These are phyloP conservation scores for Capreolus pygargus DNA, from an alignment of 2,113 vertebrate genomes.

Conservation along the genomic window DNA sequence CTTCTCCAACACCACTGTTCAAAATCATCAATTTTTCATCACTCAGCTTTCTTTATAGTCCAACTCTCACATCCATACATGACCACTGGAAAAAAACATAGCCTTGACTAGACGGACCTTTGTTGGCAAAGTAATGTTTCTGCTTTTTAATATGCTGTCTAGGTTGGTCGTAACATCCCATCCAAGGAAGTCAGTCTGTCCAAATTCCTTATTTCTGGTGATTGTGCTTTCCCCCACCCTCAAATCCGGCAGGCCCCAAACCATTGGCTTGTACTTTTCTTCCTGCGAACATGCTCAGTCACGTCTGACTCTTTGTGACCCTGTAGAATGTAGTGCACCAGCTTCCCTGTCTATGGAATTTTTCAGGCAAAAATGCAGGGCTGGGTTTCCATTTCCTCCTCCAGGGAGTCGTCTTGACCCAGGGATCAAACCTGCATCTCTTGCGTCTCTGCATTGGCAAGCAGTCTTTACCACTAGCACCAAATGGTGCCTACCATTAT, in stretches of 20 bases:
- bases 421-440: not conserved
- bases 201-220: not conserved
- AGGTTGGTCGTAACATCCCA: not conserved
- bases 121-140: not conserved
- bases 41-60: not conserved
- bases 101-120: not conserved
- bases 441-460: rapidly evolving
- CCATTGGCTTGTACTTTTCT: not conserved
- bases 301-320: not conserved
- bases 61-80: not conserved
- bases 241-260: not conserved
- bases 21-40: not conserved
- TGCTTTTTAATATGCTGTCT: not conserved
- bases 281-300: not conserved
- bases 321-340: not conserved
- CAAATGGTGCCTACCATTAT: not conserved
- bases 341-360: not conserved
- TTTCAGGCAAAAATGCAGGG: not conserved
- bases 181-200: not conserved
- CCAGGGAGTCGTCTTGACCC: not conserved
- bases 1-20: not conserved
- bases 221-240: rapidly evolving
- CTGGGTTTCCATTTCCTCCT: not conserved
- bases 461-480: not conserved
- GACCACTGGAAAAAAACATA: not conserved